Percentiles rank a stretch among this genome's conserved stretches.
phyloP scores from a whole-genome alignment of 64 coral and sea anemone genomes.

The Pocillopora verrucosa region DNA sequence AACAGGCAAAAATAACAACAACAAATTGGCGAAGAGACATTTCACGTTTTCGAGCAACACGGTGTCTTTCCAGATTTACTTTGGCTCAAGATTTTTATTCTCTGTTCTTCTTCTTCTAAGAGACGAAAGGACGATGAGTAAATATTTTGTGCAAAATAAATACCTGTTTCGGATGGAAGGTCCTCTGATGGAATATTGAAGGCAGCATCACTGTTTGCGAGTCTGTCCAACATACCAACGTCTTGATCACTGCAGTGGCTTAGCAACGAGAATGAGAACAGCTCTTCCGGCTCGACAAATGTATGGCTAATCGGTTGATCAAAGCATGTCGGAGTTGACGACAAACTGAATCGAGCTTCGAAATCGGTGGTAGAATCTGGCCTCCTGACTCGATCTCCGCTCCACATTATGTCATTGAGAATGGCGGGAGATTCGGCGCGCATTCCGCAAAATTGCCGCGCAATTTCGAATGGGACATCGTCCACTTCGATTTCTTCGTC shows the following conservation, averaged over 20 bases:
- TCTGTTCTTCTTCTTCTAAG: background rate
- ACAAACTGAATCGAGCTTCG: conserved; percentile 39
- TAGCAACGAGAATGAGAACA: conserved; percentile 43
- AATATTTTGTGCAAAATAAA: background rate
- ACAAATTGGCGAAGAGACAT: background rate
- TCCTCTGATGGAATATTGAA: conserved; percentile 5
- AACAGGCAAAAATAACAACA: no score
- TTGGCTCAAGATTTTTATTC: background rate
- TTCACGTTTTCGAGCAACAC: background rate
- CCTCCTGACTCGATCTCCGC: conserved; percentile 37
- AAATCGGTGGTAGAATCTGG: conserved; percentile 65
- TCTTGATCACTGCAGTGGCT: background rate
- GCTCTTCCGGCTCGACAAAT: conserved; percentile 38
- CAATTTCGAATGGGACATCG: conserved; percentile 14
- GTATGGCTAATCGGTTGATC: conserved; percentile 46
- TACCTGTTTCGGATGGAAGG: conserved; percentile 17
- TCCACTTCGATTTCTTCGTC: conserved; percentile 1
- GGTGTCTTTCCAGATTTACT: background rate
- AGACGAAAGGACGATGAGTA: background rate
- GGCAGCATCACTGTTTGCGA: background rate
- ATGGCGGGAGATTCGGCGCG: conserved; percentile 49
- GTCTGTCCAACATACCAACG: background rate
- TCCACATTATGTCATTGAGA: conserved; percentile 76
- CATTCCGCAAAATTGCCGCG: conserved; percentile 6
- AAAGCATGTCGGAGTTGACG: conserved; percentile 3